phyloP scores from a whole-genome alignment of 2,797 vertebrate species.

The Kryptopterus vitreolus region DNA sequence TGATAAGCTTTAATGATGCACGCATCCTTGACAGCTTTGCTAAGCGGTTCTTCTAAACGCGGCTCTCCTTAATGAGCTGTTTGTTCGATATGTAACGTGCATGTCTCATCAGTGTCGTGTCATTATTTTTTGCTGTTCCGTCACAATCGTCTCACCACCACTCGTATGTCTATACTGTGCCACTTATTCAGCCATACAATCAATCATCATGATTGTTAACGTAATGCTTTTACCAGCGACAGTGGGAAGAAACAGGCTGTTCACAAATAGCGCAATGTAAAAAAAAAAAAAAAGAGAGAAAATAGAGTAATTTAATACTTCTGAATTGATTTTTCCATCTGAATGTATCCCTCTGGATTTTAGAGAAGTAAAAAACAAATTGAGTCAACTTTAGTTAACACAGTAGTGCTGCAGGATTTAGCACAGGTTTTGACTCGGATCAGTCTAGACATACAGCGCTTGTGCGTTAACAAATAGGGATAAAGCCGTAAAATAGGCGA shows the following conservation, averaged over 20 bases:
- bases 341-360: conserved; percentile 60
- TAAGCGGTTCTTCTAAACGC: conserved; percentile 1
- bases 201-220: conserved; percentile 58
- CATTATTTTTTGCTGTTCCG: background rate
- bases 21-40: conserved; percentile 40
- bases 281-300: conserved; percentile 58
- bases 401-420: conserved; percentile 60
- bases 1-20: conserved; percentile 42
- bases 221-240: conserved; percentile 62
- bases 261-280: conserved; percentile 62
- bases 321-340: conserved; percentile 64
- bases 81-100: conserved; percentile 28
- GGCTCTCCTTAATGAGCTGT: conserved; percentile 4
- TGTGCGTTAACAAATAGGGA: background rate
- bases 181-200: conserved; percentile 54
- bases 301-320: conserved; percentile 66
- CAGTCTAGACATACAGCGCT: conserved; percentile 35
- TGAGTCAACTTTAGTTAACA: conserved; percentile 60
- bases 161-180: conserved; percentile 13
- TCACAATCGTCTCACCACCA: conserved; percentile 17
- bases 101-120: background rate
- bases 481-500: background rate
- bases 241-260: conserved; percentile 59
- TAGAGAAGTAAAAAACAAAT: conserved; percentile 65
- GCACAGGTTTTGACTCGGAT: conserved; percentile 37